Base-by-base conservation (phyloP, 2,113 vertebrate genomes). In the Megatriorchis doriae region DNA sequence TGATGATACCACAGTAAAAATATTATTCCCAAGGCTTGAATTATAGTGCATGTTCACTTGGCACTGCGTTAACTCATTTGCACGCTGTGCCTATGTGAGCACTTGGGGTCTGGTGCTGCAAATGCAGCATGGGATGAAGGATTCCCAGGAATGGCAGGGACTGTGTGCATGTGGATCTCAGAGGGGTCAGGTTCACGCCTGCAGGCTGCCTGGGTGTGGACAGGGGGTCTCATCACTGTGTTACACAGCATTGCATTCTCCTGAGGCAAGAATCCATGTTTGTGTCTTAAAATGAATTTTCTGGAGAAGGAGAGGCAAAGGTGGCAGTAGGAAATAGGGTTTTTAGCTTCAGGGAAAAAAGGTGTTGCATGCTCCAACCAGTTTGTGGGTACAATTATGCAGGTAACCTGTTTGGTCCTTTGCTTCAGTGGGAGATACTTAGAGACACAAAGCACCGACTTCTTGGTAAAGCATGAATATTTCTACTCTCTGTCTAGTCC, bases 91-190 rank as follows among this genome's bases (percentile, higher is more conserved):
- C 81, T 26, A 0, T 32, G 58, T 45, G 88, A 70, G 53, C 29
- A 6, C 42, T 26, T 22, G 16, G 62, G 40, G 6, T 22, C 34
- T 66, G 72, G 16, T 66, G 91, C 52, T 80, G 72, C 36, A n/a
- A 23, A 6, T 20, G 26, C 43, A 42, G 56, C 50, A 8, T 0
- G 2, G 72, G 65, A 11, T 62, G 58, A 15, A 43, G 75, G 52
- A 7, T 17, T 67, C 70, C 45, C 14, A 16, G 47, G 52, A n/a
- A 13, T 38, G 61, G 71, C 62, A 79, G 38, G 25, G 25, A 10
- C 14, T 6, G 0, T 0, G 1, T 36, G 48, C 47, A 0, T 2
- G 15, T 12, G 53, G 52, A 19, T 63, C 48, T 42, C n/a, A 7
- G 42, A 62, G 45, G 85, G 56, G 14, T 13, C 43, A 16, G 50